Percentiles rank a stretch among this genome's conserved stretches.
Evolutionary conservation across 2,888 invertebrate species (phyloP).

Genomic region (Chrysotoxum bicinctum): DNA sequence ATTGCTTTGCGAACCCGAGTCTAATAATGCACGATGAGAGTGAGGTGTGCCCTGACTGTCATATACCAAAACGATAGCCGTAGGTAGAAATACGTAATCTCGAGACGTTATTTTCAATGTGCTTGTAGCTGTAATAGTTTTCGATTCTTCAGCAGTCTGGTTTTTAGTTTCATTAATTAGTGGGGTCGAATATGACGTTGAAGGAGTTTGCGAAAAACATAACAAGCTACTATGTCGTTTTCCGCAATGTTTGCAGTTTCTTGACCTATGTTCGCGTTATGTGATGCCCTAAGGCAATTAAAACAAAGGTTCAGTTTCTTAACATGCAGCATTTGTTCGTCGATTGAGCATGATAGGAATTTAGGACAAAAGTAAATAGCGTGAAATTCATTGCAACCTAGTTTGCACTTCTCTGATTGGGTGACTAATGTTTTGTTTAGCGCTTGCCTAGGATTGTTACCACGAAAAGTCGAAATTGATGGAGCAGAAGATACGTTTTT

Average conservation of each 20-base stretch:
- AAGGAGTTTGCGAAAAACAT: constrained; percentile 16
- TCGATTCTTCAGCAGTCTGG: neutral
- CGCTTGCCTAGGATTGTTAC: neutral
- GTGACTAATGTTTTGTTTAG: neutral
- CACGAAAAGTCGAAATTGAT: neutral
- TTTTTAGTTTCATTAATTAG: neutral
- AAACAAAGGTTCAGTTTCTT: neutral
- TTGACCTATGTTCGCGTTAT: neutral
- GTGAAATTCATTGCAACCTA: neutral
- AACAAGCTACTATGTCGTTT: constrained; percentile 4
- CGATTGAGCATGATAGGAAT: neutral
- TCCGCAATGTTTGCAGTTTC: neutral
- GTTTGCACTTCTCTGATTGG: neutral
- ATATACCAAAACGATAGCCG: constrained; percentile 1
- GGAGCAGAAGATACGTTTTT: neutral
- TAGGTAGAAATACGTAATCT: constrained; percentile 6
- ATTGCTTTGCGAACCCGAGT: too few species aligned
- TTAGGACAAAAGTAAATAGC: neutral
- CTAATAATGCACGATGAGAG: too few species aligned
- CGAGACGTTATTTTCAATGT: neutral
- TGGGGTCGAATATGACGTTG: neutral
- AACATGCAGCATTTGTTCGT: neutral
- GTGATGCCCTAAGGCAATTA: neutral
- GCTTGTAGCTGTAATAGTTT: constrained; percentile 1
- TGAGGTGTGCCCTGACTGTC: too few species aligned